phyloP scores from a whole-genome alignment of 2,113 vertebrate genomes.

The Menura novaehollandiae region DNA sequence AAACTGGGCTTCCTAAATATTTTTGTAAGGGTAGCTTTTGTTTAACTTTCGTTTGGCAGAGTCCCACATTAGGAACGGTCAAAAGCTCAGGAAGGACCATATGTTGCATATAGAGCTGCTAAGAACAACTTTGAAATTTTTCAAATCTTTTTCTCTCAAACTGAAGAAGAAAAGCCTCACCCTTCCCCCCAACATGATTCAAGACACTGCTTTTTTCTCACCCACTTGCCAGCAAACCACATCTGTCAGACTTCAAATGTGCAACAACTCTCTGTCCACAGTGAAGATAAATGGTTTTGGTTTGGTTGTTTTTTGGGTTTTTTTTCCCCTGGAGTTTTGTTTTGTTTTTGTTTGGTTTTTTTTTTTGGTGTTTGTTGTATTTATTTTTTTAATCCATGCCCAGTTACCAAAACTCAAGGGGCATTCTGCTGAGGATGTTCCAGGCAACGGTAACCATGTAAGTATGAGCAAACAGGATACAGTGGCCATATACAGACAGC shows the following conservation, averaged over 20 bases:
- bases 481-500: not conserved
- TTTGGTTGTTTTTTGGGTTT: no score
- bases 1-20: slow-evolving; percentile 59
- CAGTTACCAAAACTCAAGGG: not conserved
- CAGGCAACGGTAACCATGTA: not conserved
- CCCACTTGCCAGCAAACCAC: slow-evolving; percentile 19
- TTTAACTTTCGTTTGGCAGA: slow-evolving; percentile 48
- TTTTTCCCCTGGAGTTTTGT: not conserved
- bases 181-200: not conserved
- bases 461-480: not conserved
- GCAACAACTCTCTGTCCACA: not conserved
- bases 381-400: not conserved
- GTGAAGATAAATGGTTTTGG: not conserved
- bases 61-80: not conserved
- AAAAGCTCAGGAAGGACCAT: slow-evolving; percentile 1
- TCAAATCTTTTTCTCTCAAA: not conserved
- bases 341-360: no score
- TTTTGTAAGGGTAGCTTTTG: slow-evolving; percentile 57
- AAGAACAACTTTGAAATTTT: not conserved
- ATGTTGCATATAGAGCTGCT: not conserved
- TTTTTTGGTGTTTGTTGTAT: not conserved
- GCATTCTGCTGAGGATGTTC: not conserved
- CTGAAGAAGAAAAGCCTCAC: not conserved
- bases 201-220: not conserved
- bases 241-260: slow-evolving; percentile 19